Evolutionary conservation across 1,140 invertebrate species (phyloP), one percentile per base, ranked within the genome.

Genomic region (Lutraria rhynchaena): DNA sequence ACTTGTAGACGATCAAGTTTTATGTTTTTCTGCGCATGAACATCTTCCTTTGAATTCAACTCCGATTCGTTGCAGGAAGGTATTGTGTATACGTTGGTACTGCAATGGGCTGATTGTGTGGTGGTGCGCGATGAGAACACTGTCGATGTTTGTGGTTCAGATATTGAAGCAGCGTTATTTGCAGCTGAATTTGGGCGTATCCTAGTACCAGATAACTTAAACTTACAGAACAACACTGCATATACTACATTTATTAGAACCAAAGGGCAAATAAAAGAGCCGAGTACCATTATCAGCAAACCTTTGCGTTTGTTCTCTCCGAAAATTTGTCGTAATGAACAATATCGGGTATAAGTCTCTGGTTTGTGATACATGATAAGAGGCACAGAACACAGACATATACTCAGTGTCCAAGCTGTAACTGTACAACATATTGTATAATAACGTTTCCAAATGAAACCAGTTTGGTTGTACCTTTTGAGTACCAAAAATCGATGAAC

Each of bases 201-300:
- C 4, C 1, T 46, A n/a, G 29, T 49, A 22, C 4, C 15, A 5
- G 27, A 4, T 1, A 11, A 29, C 33, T 31, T 49, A 13, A 63
- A 22, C 29, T 41, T 22, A 49, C 63, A 67, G 22, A 67, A 67
- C 19, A 67, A n/a, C 1, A 29, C n/a, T n/a, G 33, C 33, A 29
- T 67, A 67, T 0, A 67, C 2, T 13, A 49, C 31, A 19, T 67
- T 67, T 17, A 41, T 67, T 19, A 46, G 49, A 7, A 67, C 2
- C 17, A 67, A 24, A 4, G 63, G 63, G 1, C 41, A 24, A 27
- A 67, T 49, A 31, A 67, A 67, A n/a, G 63, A 67, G 13, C 63
- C 63, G 27, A 49, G 31, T 15, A 41, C 37, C 17, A 67, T 5
- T 1, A 67, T 67, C 1, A 49, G 27, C 37, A 49, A 49, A 13